Conservation (phyloP, 2,113 vertebrate genomes). For the Callaeas wilsoni region DNA sequence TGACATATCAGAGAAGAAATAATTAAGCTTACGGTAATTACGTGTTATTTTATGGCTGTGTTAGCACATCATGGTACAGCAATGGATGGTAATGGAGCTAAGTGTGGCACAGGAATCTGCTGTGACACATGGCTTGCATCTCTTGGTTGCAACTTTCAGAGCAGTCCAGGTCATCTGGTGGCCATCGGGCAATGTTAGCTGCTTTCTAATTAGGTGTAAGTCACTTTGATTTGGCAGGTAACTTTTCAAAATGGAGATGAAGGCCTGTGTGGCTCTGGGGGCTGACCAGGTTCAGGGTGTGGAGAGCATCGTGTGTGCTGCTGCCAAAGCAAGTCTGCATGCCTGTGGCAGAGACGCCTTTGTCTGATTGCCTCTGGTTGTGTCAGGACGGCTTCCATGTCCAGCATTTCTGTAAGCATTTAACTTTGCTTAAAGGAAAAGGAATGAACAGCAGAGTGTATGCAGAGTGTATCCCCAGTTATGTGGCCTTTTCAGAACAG, state of each 20-base stretch:
- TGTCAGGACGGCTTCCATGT: neutral
- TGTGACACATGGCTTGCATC: neutral
- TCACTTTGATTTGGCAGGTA: neutral
- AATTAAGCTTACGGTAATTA: neutral
- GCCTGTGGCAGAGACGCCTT: fast-evolving
- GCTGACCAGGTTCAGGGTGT: neutral
- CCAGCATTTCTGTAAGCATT: neutral
- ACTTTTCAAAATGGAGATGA: neutral
- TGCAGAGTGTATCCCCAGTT: neutral
- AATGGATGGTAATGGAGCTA: neutral
- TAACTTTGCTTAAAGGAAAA: neutral
- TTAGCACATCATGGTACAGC: fast-evolving
- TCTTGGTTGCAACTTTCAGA: neutral
- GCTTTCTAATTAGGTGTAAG: neutral
- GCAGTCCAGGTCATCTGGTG: neutral
- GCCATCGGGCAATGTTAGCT: neutral
- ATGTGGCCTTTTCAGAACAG: neutral
- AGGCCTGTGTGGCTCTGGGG: neutral
- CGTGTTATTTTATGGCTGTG: neutral
- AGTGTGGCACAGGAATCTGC: neutral
- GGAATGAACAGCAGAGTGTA: neutral
- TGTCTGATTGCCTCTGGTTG: neutral
- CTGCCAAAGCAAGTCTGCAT: neutral
- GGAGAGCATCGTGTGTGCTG: neutral
- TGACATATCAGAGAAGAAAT: neutral